Evolutionary conservation across 1,140 invertebrate genomes (phyloP).

Genomic region (Dinoponera quadriceps): DNA sequence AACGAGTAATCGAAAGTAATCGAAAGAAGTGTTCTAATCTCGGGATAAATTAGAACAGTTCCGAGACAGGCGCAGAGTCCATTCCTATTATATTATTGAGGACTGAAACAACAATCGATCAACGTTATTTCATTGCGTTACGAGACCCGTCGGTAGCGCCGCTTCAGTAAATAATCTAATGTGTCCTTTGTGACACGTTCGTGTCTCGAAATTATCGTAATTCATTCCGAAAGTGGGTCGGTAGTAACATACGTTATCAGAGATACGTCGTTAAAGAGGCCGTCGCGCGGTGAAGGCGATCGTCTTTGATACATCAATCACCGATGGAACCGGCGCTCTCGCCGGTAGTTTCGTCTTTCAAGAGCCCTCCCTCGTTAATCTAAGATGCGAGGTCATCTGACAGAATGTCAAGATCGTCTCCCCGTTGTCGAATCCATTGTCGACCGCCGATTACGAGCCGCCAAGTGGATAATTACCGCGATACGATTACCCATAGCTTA

Average conservation of each 20-base stretch:
- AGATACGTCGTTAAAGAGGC: not conserved
- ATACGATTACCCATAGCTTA: constrained; percentile 72
- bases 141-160: not conserved
- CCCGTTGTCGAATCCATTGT: constrained; percentile 43
- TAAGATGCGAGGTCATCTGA: constrained; percentile 5
- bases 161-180: not conserved
- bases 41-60: too few species aligned
- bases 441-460: constrained; percentile 65
- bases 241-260: not conserved
- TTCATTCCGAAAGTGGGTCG: not conserved
- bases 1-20: not conserved
- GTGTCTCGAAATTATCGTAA: not conserved
- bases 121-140: not conserved
- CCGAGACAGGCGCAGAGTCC: too few species aligned
- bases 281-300: not conserved
- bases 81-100: not conserved
- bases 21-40: not conserved
- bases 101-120: not conserved
- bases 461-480: constrained; percentile 77
- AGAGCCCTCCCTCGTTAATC: not conserved
- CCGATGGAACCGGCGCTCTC: not conserved
- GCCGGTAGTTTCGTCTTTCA: not conserved
- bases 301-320: not conserved
- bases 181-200: not conserved
- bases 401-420: constrained; percentile 77